Evolutionary conservation across 2,113 vertebrate species (phyloP).

Genomic region (Dicaeum eximium): DNA sequence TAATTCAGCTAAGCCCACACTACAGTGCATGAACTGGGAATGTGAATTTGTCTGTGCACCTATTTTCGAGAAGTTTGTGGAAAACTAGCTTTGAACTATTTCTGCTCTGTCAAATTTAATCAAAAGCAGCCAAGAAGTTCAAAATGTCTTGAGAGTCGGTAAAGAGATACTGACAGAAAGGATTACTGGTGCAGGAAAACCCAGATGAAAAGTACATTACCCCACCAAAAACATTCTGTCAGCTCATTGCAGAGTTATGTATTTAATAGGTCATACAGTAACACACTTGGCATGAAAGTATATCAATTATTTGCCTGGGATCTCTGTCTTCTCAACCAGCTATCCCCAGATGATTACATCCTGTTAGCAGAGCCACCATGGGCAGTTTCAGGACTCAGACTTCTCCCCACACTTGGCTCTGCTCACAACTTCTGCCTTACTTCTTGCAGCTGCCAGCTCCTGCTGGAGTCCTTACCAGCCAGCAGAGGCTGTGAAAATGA

Average conservation of each 20-base stretch:
- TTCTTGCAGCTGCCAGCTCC: neutral
- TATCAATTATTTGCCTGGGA: neutral
- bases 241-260: neutral
- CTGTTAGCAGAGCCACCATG: neutral
- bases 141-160: neutral
- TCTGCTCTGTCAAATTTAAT: conserved; percentile 2
- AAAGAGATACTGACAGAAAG: conserved; percentile 1
- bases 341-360: neutral
- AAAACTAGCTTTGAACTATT: conserved; percentile 31
- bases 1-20: neutral
- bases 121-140: neutral
- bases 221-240: neutral
- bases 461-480: neutral
- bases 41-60: neutral
- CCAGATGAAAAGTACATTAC: neutral
- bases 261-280: neutral
- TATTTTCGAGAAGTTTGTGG: neutral
- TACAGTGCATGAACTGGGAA: neutral
- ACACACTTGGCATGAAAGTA: neutral
- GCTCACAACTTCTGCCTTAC: neutral
- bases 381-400: neutral
- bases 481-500: neutral
- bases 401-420: neutral
- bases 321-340: neutral
- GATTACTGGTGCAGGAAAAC: neutral